Conservation (phyloP, 2,888 invertebrate genomes). For the Campoplex capitator region DNA sequence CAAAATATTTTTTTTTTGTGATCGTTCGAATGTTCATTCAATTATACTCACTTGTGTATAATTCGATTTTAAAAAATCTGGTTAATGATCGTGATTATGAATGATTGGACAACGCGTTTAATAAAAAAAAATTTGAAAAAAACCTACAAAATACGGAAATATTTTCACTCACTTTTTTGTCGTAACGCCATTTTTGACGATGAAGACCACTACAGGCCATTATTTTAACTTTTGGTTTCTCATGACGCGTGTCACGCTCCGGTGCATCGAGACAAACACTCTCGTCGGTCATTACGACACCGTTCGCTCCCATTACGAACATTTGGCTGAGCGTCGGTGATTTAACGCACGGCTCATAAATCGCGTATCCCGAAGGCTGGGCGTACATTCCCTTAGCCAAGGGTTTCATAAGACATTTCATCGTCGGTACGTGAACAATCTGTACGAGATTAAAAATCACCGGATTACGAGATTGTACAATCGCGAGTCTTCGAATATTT, state of each 20-base stretch:
- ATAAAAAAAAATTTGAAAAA: background rate
- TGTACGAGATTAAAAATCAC: conserved; percentile 73
- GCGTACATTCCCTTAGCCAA: conserved; percentile 87
- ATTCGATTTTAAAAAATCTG: background rate
- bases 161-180: conserved; percentile 83
- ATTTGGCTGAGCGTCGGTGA: conserved; percentile 88
- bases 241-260: conserved; percentile 85
- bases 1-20: background rate
- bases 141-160: background rate
- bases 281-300: conserved; percentile 94
- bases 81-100: background rate
- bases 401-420: conserved; percentile 89
- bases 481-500: conserved; percentile 4
- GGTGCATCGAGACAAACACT: conserved; percentile 93
- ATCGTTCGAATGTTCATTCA: background rate
- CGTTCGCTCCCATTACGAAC: conserved; percentile 89
- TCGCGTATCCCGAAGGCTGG: conserved; percentile 90
- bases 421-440: conserved; percentile 86
- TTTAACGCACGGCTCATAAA: conserved; percentile 88
- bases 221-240: conserved; percentile 89
- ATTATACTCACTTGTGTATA: background rate
- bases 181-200: conserved; percentile 90
- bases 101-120: background rate
- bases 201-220: conserved; percentile 89
- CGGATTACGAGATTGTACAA: background rate